phyloP scores from a whole-genome alignment of 2,888 invertebrate species.

The Rhogogaster chlorosoma region DNA sequence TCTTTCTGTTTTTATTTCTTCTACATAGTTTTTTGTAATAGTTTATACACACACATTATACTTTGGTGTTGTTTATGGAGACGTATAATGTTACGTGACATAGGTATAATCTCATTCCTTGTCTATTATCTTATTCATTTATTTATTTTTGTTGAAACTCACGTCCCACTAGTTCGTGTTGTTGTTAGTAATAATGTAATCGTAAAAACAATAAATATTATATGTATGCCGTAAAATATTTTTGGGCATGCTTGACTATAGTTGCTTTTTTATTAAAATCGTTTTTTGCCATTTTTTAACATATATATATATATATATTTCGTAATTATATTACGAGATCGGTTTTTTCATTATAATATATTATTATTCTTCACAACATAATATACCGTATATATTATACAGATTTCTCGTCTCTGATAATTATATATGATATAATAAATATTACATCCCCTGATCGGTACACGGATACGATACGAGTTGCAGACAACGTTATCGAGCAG shows the following conservation, averaged over 20 bases:
- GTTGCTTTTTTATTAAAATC: constrained; percentile 69
- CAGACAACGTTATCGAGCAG: not conserved
- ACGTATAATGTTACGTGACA: not conserved
- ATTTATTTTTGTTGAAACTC: not conserved
- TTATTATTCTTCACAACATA: not conserved
- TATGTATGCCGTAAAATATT: constrained; percentile 61
- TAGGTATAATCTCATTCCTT: not conserved
- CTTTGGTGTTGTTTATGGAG: not conserved
- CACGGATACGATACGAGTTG: not conserved
- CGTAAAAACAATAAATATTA: constrained; percentile 38
- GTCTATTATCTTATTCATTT: not conserved
- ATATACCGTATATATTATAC: not conserved
- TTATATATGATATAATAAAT: not conserved
- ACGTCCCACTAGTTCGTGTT: constrained; percentile 49
- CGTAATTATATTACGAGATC: not conserved
- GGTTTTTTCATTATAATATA: not conserved
- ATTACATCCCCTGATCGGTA: not conserved
- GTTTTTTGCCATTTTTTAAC: constrained; percentile 20
- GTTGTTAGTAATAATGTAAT: constrained; percentile 50
- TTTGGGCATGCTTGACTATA: constrained; percentile 77
- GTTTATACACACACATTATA: not conserved
- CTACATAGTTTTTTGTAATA: not conserved
- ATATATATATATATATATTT: not conserved
- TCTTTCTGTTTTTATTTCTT: not conserved
- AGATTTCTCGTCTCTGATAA: too few relatives aligned